Conservation (phyloP, 2,888 invertebrate species). For the Glomeris marginata region DNA sequence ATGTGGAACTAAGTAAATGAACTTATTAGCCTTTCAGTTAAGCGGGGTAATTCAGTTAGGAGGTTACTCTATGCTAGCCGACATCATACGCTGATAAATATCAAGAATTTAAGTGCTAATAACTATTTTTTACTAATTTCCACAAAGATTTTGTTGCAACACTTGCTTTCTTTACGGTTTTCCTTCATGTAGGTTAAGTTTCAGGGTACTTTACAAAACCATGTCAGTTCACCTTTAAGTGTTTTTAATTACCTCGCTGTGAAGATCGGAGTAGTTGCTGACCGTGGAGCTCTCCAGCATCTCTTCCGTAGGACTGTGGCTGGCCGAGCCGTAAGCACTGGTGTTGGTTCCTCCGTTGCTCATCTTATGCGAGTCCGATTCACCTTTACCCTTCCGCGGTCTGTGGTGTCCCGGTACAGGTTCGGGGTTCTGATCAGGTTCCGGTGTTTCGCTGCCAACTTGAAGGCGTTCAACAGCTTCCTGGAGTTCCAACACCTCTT, state of each 20-base stretch:
- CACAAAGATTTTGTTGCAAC: too few species aligned
- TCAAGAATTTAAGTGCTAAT: not conserved
- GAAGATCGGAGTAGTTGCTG: constrained; percentile 44
- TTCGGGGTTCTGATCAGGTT: not conserved
- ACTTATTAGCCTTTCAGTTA: not conserved
- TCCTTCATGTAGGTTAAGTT: too few species aligned
- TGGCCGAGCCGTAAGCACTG: constrained; percentile 39
- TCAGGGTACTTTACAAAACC: too few species aligned
- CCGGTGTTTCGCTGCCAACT: not conserved
- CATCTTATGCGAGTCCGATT: not conserved
- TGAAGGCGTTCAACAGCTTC: not conserved
- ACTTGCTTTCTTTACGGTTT: too few species aligned
- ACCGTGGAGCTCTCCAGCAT: constrained; percentile 45
- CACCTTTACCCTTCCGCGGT: not conserved
- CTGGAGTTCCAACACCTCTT: not conserved
- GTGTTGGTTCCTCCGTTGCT: not conserved
- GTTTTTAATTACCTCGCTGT: constrained; percentile 46
- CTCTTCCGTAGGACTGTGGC: constrained; percentile 58
- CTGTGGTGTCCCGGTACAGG: too few species aligned
- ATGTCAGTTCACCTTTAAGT: too few species aligned
- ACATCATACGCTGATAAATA: not conserved
- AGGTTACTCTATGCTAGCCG: not conserved
- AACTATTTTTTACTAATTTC: too few species aligned
- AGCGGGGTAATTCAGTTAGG: not conserved
- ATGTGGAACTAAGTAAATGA: too few species aligned